Evolutionary conservation across 2,888 invertebrate genomes (phyloP).

Genomic region (Spilosoma lubricipeda): DNA sequence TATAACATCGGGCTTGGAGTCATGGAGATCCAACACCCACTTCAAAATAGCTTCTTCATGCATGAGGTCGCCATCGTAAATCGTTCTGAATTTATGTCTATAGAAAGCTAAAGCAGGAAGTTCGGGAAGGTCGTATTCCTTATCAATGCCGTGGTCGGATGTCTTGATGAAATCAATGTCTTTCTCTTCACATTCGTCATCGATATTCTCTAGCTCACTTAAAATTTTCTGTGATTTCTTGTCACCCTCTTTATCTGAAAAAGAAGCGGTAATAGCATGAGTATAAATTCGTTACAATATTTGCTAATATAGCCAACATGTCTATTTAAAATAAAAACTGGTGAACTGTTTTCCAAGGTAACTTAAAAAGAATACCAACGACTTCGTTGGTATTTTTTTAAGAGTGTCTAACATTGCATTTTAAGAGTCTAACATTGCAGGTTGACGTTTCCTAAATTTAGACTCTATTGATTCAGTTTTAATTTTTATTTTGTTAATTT

Average conservation of each 20-base stretch:
- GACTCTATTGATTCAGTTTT: not conserved
- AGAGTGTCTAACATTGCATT: not conserved
- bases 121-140: conserved; percentile 93
- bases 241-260: conserved; percentile 94
- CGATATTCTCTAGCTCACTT: conserved; percentile 96
- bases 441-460: not conserved
- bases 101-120: conserved; percentile 95
- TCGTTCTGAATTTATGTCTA: conserved; percentile 94
- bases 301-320: not conserved
- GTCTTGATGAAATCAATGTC: conserved; percentile 97
- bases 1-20: conserved; percentile 94
- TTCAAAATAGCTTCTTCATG: conserved; percentile 96
- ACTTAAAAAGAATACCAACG: not conserved
- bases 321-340: not conserved
- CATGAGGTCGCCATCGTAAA: conserved; percentile 95
- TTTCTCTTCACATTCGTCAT: conserved; percentile 96
- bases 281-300: not conserved
- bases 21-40: conserved; percentile 95
- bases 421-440: not conserved
- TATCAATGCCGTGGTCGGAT: conserved; percentile 94
- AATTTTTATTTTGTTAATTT: not conserved
- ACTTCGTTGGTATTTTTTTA: too few species aligned
- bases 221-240: conserved; percentile 95
- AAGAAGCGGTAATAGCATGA: not conserved
- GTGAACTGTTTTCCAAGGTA: not conserved